Percentiles rank a stretch among this genome's conserved stretches.
phyloP scores from a whole-genome alignment of 2,113 vertebrate species.

The Burhinus bistriatus region DNA sequence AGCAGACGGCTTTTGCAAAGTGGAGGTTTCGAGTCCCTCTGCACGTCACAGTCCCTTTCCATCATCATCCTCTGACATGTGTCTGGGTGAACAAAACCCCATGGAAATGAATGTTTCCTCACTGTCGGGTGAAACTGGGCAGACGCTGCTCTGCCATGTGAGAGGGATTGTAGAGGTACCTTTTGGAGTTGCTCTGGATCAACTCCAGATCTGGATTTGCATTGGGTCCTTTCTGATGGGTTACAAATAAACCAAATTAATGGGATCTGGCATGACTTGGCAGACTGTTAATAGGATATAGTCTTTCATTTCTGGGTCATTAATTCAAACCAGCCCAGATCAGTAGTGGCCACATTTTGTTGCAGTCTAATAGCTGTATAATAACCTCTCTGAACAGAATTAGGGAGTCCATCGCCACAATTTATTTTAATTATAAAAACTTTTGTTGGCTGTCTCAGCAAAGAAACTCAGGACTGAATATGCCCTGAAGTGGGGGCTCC shows the following conservation, averaged over 20 bases:
- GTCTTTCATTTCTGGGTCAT: conserved; percentile 35
- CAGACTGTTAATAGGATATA: conserved; percentile 35
- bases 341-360: conserved; percentile 14
- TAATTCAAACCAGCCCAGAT: conserved; percentile 39
- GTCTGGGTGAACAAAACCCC: neutral
- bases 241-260: conserved; percentile 54
- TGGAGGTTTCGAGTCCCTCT: neutral
- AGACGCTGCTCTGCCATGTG: rapidly evolving
- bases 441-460: neutral
- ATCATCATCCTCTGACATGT: rapidly evolving
- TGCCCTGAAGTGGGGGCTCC: neutral
- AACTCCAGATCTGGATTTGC: conserved; percentile 43
- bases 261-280: conserved; percentile 23
- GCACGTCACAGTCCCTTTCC: neutral
- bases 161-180: neutral
- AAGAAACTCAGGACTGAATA: neutral
- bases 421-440: conserved; percentile 25
- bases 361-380: conserved; percentile 20
- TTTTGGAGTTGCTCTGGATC: conserved; percentile 1
- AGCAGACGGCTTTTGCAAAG: neutral
- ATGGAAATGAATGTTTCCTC: neutral
- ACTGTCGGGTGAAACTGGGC: neutral
- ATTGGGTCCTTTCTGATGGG: neutral
- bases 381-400: conserved; percentile 25
- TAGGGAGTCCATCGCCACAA: conserved; percentile 11